phyloP scores from a whole-genome alignment of 2,797 vertebrate species.

The Protonibea diacanthus region DNA sequence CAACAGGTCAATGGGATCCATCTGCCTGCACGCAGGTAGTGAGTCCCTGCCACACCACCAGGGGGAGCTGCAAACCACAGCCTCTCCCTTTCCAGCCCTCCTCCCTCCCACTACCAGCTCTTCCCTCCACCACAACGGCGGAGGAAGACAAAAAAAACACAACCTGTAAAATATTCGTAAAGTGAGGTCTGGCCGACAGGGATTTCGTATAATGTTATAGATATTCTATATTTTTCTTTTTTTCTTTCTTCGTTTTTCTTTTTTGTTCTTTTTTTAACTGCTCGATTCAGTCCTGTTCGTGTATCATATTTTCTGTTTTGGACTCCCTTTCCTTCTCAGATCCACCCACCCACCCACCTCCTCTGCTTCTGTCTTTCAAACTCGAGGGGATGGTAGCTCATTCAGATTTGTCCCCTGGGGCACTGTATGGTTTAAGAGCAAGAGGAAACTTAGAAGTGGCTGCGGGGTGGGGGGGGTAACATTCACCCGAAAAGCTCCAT shows the following conservation, averaged over 20 bases:
- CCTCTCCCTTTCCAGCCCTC: conserved; percentile 61
- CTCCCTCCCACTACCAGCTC: conserved; percentile 80
- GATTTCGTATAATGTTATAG: conserved; percentile 89
- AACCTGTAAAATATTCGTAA: conserved; percentile 89
- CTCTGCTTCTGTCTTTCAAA: conserved; percentile 64
- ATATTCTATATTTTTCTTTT: conserved; percentile 85
- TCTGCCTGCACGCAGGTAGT: conserved; percentile 98
- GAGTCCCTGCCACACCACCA: conserved; percentile 81
- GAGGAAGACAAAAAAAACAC: conserved; percentile 84
- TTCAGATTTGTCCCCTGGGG: conserved; percentile 63
- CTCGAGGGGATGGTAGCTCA: conserved; percentile 72
- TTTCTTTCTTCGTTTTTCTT: conserved; percentile 71
- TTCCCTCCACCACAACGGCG: conserved; percentile 73
- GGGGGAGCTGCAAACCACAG: conserved; percentile 70
- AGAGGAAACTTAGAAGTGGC: conserved; percentile 33
- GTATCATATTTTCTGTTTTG: conserved; percentile 81
- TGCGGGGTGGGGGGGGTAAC: neutral
- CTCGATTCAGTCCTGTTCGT: conserved; percentile 86
- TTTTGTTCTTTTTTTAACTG: conserved; percentile 84
- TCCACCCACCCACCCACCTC: conserved; percentile 40
- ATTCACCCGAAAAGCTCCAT: conserved; percentile 51
- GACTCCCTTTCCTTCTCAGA: conserved; percentile 64
- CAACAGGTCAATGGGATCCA: conserved; percentile 96
- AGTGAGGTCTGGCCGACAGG: conserved; percentile 95
- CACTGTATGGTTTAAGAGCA: conserved; percentile 53